Conservation (phyloP, 2,113 vertebrate genomes). For the Atlantisia rogersi region DNA sequence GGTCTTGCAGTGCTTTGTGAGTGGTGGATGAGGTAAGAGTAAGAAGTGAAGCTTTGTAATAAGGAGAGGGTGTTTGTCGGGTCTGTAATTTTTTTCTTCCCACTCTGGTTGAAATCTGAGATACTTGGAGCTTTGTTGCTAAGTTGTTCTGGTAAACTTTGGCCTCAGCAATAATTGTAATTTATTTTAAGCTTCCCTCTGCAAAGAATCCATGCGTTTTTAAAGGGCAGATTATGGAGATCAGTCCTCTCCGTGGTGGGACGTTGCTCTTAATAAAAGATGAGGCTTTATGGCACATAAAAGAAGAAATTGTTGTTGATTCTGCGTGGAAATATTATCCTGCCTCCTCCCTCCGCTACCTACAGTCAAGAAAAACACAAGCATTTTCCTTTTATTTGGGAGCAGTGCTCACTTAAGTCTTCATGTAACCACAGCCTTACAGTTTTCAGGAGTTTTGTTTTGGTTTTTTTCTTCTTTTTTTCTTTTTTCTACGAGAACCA, state of each 20-base stretch:
- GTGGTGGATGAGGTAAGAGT: conserved; percentile 50
- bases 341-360: conserved; percentile 23
- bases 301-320: conserved; percentile 23
- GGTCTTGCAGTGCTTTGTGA: conserved; percentile 8
- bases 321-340: conserved; percentile 30
- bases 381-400: neutral
- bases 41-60: conserved; percentile 59
- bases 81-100: conserved; percentile 74
- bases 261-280: conserved; percentile 35
- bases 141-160: conserved; percentile 72
- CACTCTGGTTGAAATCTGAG: conserved; percentile 70
- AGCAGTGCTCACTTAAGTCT: neutral
- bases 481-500: neutral
- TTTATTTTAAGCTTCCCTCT: conserved; percentile 71
- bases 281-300: conserved; percentile 29
- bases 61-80: conserved; percentile 58
- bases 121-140: conserved; percentile 72
- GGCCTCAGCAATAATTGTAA: conserved; percentile 61
- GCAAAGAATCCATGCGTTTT: neutral
- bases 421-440: neutral
- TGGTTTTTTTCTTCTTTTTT: neutral
- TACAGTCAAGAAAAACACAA: conserved; percentile 22
- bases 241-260: neutral
- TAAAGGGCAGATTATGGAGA: conserved; percentile 43
- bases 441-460: neutral